phyloP scores from a whole-genome alignment of 2,888 invertebrate species.

The Thalpophila matura region DNA sequence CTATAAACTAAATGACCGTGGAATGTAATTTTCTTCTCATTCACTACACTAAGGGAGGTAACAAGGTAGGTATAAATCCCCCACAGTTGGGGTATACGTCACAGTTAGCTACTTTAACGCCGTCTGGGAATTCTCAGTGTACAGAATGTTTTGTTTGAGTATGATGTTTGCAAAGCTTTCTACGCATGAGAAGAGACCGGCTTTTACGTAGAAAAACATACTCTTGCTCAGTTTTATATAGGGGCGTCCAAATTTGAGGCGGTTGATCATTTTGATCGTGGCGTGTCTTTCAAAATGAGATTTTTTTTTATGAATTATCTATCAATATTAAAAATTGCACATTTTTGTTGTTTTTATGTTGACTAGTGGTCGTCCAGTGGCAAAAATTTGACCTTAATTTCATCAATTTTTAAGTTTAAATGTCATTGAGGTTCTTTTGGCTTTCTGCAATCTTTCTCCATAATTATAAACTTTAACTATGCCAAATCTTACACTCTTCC shows the following conservation, averaged over 20 bases:
- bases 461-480: too few species aligned
- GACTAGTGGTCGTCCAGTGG: too few species aligned
- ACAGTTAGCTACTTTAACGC: slow-evolving; percentile 48
- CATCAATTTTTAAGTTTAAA: too few species aligned
- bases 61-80: slow-evolving; percentile 36
- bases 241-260: neutral
- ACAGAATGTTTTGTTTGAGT: slow-evolving; percentile 62
- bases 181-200: slow-evolving; percentile 22
- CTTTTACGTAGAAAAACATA: slow-evolving; percentile 57
- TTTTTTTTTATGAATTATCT: neutral
- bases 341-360: too few species aligned
- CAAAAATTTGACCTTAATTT: too few species aligned
- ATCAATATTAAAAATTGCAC: neutral
- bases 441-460: too few species aligned
- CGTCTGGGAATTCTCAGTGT: slow-evolving; percentile 54
- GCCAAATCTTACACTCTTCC: too few species aligned
- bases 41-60: slow-evolving; percentile 21
- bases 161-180: slow-evolving; percentile 61
- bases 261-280: slow-evolving; percentile 14
- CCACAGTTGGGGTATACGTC: slow-evolving; percentile 48
- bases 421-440: too few species aligned
- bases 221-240: slow-evolving; percentile 19
- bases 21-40: slow-evolving; percentile 29
- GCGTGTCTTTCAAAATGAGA: neutral
- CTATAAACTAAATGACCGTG: neutral